A percentile compares a stretch with the other conserved stretches of the same genome.
Evolutionary conservation across 2,888 invertebrate genomes (phyloP).

Genomic region (Acleris sparsana): DNA sequence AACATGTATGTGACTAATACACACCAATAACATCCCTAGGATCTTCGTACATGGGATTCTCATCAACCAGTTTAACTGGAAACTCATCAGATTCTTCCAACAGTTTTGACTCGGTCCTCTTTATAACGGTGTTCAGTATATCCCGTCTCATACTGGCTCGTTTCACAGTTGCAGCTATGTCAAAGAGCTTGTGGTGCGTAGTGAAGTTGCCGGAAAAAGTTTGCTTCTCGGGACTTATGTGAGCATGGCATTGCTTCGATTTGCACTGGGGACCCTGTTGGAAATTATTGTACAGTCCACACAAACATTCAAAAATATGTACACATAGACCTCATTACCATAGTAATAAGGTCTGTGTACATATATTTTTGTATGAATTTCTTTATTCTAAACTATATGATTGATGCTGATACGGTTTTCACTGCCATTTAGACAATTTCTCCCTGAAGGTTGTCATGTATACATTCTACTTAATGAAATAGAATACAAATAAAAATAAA

Average conservation of each 20-base stretch:
- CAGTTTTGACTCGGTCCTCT: conserved; percentile 60
- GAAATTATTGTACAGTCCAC: neutral
- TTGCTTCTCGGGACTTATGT: conserved; percentile 53
- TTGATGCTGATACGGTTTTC: too few species aligned
- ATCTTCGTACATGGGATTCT: conserved; percentile 73
- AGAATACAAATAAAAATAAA: too few species aligned
- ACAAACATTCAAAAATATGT: too few species aligned
- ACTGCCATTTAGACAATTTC: too few species aligned
- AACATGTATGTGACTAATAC: neutral
- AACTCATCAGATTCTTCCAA: conserved; percentile 46
- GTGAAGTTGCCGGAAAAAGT: conserved; percentile 70
- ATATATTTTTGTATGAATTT: too few species aligned
- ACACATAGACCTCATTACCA: too few species aligned
- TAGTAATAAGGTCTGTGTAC: too few species aligned
- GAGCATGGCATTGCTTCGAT: conserved; percentile 46
- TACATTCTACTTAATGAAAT: too few species aligned
- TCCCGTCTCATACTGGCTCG: conserved; percentile 65
- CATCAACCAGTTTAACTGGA: conserved; percentile 43
- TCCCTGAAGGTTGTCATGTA: too few species aligned
- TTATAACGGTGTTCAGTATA: conserved; percentile 64
- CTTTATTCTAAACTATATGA: neutral
- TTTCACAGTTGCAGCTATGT: conserved; percentile 53
- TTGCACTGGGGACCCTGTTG: conserved; percentile 40
- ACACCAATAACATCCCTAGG: conserved; percentile 67
- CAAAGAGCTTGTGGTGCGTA: conserved; percentile 51